Evolutionary conservation across 2,113 vertebrate species (phyloP), one percentile per base, ranked within the genome.

Genomic region (Chunga burmeisteri): DNA sequence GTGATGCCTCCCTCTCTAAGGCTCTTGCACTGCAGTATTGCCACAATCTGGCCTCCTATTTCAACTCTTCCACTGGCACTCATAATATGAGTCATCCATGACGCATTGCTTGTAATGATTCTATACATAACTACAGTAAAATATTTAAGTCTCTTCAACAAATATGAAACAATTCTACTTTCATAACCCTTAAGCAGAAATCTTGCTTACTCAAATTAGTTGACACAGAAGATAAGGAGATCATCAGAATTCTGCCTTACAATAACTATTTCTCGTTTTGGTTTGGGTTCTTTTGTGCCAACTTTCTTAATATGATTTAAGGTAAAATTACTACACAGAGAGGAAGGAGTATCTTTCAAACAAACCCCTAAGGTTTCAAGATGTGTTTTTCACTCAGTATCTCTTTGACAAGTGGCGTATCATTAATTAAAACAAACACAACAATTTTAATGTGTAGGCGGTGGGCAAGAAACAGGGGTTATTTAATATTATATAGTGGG

Each of bases 401-500:
- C 82, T 81, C 67, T 97, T 49, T 96, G 91, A 98, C 84, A 97
- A 98, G 85, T 91, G 63, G 88, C 91, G 61, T 97, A 83, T 79
- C 80, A 96, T 97, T 98, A 98, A 96, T 94, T 91, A 70, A 90
- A 92, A 90, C 77, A 86, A 86, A 70, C 32, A 77, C 47, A 90
- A 81, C 49, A 50, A 81, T 58, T 94, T 97, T 96, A 95, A 96
- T 26, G 75, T 94, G 98, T 98, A 93, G 97, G 97, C 17, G 34
- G 86, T 46, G 83, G 97, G 96, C 95, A 98, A 95, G 88, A 98
- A 97, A 88, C 27, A 92, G 94, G 92, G 96, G 95, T 97, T 98
- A 98, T 96, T 98, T 97, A 96, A 96, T 97, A 97, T 68, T 91
- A 95, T 81, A 72, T 47, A 86, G 92, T 96, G 92, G 98, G 97